Percentiles rank a stretch among this genome's conserved stretches.
These are phyloP conservation scores for Helicoverpa zea DNA, from an alignment of 1,140 invertebrate species.

Conservation along the genomic window DNA sequence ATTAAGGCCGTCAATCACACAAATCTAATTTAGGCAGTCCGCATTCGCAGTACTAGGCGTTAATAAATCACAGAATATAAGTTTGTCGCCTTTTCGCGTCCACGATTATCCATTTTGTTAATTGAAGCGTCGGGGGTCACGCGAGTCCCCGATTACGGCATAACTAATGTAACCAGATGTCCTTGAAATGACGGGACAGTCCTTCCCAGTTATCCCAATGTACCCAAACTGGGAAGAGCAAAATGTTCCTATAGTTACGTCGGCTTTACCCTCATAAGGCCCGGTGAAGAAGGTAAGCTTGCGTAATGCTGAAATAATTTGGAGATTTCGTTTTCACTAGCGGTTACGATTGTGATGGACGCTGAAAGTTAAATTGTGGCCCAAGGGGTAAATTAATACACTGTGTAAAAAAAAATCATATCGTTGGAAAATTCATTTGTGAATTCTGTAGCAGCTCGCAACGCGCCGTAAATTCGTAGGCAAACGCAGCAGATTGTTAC, in stretches of 20 bases:
- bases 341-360: neutral
- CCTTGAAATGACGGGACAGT: constrained; percentile 33
- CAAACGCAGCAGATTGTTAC: constrained; percentile 10
- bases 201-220: neutral
- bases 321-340: constrained; percentile 23
- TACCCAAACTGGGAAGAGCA: constrained; percentile 15
- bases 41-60: constrained; percentile 35
- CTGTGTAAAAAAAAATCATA: neutral
- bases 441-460: constrained; percentile 2
- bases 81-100: constrained; percentile 63
- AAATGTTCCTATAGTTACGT: constrained; percentile 27
- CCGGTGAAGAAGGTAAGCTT: constrained; percentile 29
- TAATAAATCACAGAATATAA: constrained; percentile 56
- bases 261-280: constrained; percentile 41
- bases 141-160: constrained; percentile 69
- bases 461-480: neutral
- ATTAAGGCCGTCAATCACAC: constrained; percentile 10
- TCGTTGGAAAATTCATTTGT: neutral
- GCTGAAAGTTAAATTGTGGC: constrained; percentile 15
- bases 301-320: constrained; percentile 34
- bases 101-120: constrained; percentile 75
- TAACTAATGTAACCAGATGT: constrained; percentile 40
- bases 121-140: constrained; percentile 73
- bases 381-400: neutral
- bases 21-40: constrained; percentile 39